These are phyloP conservation scores for Dufourea novaeangliae DNA, from an alignment of 1,140 invertebrate genomes.

Conservation along the genomic window DNA sequence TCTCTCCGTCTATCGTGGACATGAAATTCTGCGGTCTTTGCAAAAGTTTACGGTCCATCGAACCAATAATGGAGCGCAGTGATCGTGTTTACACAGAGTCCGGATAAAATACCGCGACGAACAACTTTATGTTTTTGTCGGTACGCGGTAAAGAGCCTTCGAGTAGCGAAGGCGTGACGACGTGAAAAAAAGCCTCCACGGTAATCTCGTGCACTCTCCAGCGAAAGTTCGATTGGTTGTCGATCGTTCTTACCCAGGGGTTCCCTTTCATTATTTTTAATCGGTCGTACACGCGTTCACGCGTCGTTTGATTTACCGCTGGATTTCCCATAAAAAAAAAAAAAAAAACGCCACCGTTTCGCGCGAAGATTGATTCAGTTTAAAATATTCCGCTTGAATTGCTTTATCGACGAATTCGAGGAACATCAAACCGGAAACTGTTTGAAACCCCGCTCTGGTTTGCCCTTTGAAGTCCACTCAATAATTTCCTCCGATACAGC, in stretches of 20 bases:
- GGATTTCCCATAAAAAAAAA: constrained; percentile 38
- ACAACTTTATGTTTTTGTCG: not conserved
- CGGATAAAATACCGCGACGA: not conserved
- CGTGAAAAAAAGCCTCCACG: constrained; percentile 25
- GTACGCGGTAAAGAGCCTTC: not conserved
- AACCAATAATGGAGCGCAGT: not conserved
- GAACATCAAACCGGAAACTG: constrained; percentile 1
- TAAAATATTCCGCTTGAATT: constrained; percentile 58
- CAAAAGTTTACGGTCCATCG: not conserved
- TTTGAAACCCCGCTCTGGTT: constrained; percentile 23
- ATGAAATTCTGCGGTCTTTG: not conserved
- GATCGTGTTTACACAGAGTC: not conserved
- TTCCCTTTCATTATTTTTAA: constrained; percentile 62
- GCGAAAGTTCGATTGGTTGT: constrained; percentile 50
- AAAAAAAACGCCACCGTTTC: constrained; percentile 57
- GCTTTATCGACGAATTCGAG: constrained; percentile 36
- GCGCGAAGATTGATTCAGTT: constrained; percentile 62
- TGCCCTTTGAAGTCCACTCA: not conserved
- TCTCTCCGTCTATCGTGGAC: not conserved
- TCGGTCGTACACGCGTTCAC: constrained; percentile 47
- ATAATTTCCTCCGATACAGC: not conserved
- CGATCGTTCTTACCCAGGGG: constrained; percentile 40
- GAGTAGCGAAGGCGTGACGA: not conserved
- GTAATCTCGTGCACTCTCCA: constrained; percentile 13
- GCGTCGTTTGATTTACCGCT: constrained; percentile 57